These are phyloP conservation scores for Fukomys damarensis DNA, from an alignment of 2,113 vertebrate species.

Conservation along the genomic window DNA sequence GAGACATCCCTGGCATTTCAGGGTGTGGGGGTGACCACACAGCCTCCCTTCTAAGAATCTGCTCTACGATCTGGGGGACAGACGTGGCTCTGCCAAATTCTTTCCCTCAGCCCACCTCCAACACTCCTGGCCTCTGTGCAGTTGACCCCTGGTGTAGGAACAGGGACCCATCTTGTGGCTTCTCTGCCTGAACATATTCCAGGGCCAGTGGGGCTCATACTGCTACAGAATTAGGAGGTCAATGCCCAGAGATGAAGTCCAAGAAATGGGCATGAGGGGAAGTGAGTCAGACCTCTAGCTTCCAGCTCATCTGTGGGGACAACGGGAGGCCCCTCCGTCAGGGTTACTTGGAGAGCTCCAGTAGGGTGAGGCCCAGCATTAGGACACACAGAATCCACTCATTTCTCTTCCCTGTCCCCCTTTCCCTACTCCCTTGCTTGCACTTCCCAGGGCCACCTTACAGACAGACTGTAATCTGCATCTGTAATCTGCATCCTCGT, in stretches of 20 bases:
- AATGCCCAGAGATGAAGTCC: neutral
- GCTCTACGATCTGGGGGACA: neutral
- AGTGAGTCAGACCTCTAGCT: neutral
- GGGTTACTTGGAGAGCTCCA: neutral
- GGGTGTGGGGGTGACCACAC: neutral
- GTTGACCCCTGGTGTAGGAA: neutral
- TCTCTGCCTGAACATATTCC: neutral
- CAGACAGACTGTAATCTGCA: neutral
- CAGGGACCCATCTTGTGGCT: neutral
- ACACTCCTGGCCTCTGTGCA: neutral
- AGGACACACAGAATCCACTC: neutral
- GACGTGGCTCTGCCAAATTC: rapidly evolving
- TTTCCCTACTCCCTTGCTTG: neutral
- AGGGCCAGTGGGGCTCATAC: neutral
- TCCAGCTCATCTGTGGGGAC: neutral
- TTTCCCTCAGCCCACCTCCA: neutral
- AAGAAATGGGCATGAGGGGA: neutral
- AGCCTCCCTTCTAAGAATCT: neutral
- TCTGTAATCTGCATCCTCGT: neutral
- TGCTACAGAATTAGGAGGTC: neutral
- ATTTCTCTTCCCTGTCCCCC: neutral
- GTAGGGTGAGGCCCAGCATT: neutral
- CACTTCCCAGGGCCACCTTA: neutral
- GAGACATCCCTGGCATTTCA: neutral
- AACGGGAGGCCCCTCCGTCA: neutral